Percentiles rank a stretch among this genome's conserved stretches.
Evolutionary conservation across 2,113 vertebrate species (phyloP).

Genomic region (Merops nubicus): DNA sequence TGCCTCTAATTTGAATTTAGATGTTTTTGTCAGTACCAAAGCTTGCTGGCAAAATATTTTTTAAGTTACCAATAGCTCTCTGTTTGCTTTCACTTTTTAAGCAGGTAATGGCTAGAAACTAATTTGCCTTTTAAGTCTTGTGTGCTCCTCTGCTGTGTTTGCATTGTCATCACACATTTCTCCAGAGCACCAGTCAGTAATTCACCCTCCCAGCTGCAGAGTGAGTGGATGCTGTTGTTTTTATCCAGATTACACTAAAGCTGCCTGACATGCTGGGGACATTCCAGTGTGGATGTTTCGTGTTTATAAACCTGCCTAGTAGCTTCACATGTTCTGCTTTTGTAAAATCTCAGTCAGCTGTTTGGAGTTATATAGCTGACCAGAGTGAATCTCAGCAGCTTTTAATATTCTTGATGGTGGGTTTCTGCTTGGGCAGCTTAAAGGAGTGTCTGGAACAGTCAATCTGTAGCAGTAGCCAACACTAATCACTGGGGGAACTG

Average conservation of each 20-base stretch:
- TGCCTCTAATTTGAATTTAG: background rate
- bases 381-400: background rate
- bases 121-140: background rate
- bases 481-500: background rate
- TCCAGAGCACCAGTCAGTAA: background rate
- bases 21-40: background rate
- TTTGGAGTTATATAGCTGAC: background rate
- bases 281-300: background rate
- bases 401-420: background rate
- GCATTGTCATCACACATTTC: accelerated
- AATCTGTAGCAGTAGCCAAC: background rate
- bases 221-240: background rate
- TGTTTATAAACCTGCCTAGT: background rate
- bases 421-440: background rate
- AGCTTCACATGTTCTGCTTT: background rate
- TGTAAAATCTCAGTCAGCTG: background rate
- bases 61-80: background rate
- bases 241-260: background rate
- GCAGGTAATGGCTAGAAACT: background rate
- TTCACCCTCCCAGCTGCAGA: background rate
- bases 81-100: background rate
- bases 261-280: background rate
- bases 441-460: background rate
- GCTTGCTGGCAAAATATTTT: background rate
- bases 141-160: accelerated